Evolutionary conservation across 2,888 invertebrate species (phyloP).

Genomic region (Steromphala cineraria): DNA sequence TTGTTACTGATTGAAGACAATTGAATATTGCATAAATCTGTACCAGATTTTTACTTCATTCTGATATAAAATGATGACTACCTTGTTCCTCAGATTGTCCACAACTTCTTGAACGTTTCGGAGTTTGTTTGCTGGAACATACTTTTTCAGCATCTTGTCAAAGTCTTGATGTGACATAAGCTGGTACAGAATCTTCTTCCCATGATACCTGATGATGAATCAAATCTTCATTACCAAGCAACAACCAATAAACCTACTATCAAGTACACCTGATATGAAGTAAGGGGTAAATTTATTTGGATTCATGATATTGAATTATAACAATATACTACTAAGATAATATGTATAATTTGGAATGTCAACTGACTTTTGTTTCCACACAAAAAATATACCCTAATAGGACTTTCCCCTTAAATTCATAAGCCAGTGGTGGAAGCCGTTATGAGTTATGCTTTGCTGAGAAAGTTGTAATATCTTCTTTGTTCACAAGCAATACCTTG

Average conservation of each 20-base stretch:
- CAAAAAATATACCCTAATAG: no score
- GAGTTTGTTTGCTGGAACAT: conserved; percentile 86
- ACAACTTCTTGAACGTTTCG: conserved; percentile 90
- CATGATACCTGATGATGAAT: conserved; percentile 55
- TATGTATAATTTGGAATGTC: no score
- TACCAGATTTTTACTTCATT: no score
- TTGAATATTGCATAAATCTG: no score
- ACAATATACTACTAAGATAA: no score
- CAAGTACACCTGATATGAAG: not conserved
- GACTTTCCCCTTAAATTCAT: not conserved
- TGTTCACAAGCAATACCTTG: conserved; percentile 79
- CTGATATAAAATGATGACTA: conserved; percentile 25
- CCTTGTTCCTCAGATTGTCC: conserved; percentile 80
- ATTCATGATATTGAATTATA: no score
- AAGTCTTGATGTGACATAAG: conserved; percentile 86
- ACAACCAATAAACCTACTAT: not conserved
- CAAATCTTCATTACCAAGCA: not conserved
- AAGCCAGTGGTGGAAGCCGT: not conserved
- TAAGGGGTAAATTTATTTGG: not conserved
- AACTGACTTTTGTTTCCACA: no score
- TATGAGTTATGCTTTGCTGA: not conserved
- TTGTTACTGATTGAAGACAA: no score
- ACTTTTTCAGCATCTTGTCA: conserved; percentile 85
- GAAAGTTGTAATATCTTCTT: not conserved
- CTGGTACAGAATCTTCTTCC: conserved; percentile 81